phyloP scores from a whole-genome alignment of 2,113 vertebrate genomes.

The Eurystomus gularis region DNA sequence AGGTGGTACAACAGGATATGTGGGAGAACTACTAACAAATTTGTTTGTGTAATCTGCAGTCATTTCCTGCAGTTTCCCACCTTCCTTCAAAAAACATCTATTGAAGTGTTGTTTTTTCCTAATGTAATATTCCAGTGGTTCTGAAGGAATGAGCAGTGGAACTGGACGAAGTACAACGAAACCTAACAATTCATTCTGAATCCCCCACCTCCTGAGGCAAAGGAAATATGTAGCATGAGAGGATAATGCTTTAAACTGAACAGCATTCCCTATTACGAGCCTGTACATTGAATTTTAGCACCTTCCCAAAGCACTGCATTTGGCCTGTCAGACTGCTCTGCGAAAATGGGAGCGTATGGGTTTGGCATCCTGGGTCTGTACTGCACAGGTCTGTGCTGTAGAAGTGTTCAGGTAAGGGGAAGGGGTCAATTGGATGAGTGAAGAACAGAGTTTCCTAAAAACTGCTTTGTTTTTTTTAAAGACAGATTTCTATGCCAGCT shows the following conservation, averaged over 20 bases:
- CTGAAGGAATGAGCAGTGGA: not conserved
- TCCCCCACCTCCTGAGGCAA: not conserved
- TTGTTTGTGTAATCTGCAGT: not conserved
- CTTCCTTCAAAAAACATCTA: not conserved
- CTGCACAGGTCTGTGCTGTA: not conserved
- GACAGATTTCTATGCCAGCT: not conserved
- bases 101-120: not conserved
- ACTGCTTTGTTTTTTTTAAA: not conserved
- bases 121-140: not conserved
- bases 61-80: not conserved
- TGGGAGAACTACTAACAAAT: not conserved
- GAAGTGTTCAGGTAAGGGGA: not conserved
- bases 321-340: not conserved
- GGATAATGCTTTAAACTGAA: not conserved
- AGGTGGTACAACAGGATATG: not conserved
- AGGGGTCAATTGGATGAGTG: not conserved
- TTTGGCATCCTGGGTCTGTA: not conserved
- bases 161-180: not conserved
- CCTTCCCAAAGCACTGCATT: not conserved
- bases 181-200: not conserved
- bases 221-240: not conserved
- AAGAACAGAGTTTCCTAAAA: not conserved
- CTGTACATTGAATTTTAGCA: not conserved
- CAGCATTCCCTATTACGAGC: not conserved
- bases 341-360: not conserved